A percentile compares a stretch with the other conserved stretches of the same genome.
These are phyloP conservation scores for Clupea harengus DNA, from an alignment of 2,113 vertebrate species.

Conservation along the genomic window DNA sequence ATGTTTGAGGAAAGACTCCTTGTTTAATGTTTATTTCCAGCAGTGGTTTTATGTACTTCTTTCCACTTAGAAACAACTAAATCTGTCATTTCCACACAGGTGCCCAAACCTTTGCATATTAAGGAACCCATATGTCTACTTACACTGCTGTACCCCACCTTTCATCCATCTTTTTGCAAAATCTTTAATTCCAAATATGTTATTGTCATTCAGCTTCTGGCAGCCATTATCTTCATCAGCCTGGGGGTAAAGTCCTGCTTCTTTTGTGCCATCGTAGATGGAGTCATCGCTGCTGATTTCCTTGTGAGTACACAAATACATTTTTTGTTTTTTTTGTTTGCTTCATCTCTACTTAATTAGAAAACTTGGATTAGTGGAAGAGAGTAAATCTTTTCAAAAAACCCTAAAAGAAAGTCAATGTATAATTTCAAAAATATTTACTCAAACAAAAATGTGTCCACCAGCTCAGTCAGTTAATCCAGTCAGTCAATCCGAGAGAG, in stretches of 20 bases:
- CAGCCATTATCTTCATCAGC: slow-evolving; percentile 91
- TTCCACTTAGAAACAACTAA: not conserved
- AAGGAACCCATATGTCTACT: not conserved
- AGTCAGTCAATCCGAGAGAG: no score
- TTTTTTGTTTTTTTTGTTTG: not conserved
- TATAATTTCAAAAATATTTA: no score
- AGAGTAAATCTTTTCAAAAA: no score
- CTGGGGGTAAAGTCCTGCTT: slow-evolving; percentile 87
- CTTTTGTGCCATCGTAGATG: slow-evolving; percentile 88
- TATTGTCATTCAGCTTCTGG: slow-evolving; percentile 72
- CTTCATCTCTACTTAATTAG: no score
- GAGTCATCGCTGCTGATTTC: slow-evolving; percentile 85
- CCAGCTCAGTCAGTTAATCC: not conserved
- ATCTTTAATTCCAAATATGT: not conserved
- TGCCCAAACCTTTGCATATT: not conserved
- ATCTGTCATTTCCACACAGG: not conserved
- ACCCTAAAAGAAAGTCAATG: no score
- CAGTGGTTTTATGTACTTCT: no score
- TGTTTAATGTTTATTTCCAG: no score
- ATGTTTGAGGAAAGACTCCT: no score
- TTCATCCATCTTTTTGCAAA: not conserved
- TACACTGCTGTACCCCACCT: not conserved
- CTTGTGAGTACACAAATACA: slow-evolving; percentile 78
- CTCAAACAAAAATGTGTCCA: no score
- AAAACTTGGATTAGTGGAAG: no score